Percentiles rank a stretch among this genome's conserved stretches.
phyloP scores from a whole-genome alignment of 2,888 invertebrate genomes.

The Acronicta leporina region DNA sequence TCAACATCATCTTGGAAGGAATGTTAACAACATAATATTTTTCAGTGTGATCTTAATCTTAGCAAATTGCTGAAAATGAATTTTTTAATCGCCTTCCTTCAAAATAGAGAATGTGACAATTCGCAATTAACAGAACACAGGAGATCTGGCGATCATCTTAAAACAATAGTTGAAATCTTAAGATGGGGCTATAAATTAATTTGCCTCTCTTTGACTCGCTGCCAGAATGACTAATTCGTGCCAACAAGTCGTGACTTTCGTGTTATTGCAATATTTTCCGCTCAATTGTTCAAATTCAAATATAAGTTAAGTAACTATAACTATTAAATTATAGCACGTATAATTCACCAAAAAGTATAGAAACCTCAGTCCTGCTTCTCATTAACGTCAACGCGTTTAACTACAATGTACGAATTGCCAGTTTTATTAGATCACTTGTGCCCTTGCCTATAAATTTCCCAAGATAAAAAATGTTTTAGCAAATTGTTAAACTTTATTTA shows the following conservation, averaged over 20 bases:
- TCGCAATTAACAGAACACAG: conserved; percentile 64
- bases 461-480: conserved; percentile 14
- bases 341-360: conserved; percentile 31
- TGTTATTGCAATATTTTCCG: conserved; percentile 77
- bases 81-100: conserved; percentile 75
- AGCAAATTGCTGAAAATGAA: conserved; percentile 84
- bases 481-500: conserved; percentile 5
- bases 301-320: conserved; percentile 61
- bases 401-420: conserved; percentile 18
- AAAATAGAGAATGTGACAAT: conserved; percentile 69
- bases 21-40: conserved; percentile 87
- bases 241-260: conserved; percentile 74
- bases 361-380: conserved; percentile 9
- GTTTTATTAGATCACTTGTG: conserved; percentile 28
- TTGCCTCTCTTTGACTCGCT: conserved; percentile 79
- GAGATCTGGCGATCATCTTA: conserved; percentile 72
- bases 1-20: conserved; percentile 81
- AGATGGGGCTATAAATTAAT: conserved; percentile 79
- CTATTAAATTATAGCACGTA: conserved; percentile 54
- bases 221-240: conserved; percentile 86
- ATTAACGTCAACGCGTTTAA: conserved; percentile 24
- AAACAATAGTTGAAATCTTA: conserved; percentile 80
- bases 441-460: conserved; percentile 22
- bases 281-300: conserved; percentile 70
- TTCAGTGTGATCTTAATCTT: conserved; percentile 82